Evolutionary conservation across 2,113 vertebrate species (phyloP).

Genomic region (Dicrurus megarhynchus): DNA sequence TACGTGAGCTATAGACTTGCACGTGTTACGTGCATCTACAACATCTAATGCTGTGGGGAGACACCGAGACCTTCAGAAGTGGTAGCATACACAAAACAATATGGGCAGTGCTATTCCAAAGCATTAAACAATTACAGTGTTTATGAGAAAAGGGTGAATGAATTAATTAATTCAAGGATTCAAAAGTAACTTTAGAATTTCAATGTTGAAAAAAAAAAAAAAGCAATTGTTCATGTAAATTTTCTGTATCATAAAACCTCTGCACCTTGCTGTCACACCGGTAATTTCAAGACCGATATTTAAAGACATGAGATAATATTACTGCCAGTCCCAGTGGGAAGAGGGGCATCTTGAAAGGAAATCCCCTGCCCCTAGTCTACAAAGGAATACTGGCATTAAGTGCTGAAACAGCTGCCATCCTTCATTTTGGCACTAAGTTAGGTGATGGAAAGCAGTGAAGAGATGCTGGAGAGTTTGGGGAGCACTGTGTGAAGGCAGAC

Average conservation of each 20-base stretch:
- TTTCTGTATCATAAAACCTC: neutral
- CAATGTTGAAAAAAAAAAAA: neutral
- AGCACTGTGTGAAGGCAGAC: neutral
- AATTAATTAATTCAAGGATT: neutral
- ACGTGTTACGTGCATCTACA: accelerated
- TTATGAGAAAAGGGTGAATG: neutral
- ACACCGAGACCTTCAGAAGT: neutral
- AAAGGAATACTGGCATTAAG: neutral
- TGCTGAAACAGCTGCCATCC: neutral
- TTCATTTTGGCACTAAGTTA: neutral
- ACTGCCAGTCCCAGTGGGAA: neutral
- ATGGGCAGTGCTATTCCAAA: neutral
- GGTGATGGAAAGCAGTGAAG: neutral
- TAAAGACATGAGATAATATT: neutral
- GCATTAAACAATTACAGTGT: neutral
- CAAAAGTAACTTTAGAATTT: neutral
- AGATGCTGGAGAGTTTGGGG: neutral
- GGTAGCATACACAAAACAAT: neutral
- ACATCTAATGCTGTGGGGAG: too few relatives aligned
- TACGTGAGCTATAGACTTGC: neutral
- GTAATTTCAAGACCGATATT: neutral
- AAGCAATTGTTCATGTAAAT: neutral
- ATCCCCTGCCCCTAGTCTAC: neutral
- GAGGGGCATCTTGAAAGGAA: neutral
- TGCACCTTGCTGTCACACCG: neutral